Conservation (phyloP, 2,797 vertebrate species). For the Intellagama lesueurii region DNA sequence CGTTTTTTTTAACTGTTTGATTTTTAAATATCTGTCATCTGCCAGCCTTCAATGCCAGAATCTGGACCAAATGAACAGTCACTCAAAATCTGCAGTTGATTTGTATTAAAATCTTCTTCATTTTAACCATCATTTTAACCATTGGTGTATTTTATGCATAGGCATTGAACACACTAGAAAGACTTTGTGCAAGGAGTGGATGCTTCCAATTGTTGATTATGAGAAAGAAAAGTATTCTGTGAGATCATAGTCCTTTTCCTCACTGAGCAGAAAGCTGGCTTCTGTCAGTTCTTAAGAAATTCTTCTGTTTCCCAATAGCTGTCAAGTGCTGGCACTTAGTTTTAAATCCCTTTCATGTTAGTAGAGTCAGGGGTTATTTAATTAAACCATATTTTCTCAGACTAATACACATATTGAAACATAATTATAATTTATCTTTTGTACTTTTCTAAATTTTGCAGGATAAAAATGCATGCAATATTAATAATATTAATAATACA, state of each 20-base stretch:
- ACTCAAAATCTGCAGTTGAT: not conserved
- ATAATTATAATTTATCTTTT: not conserved
- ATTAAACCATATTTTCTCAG: not conserved
- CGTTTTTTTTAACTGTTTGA: conserved; percentile 25
- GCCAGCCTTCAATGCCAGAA: too few species aligned
- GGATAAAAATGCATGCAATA: too few species aligned
- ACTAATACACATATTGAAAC: not conserved
- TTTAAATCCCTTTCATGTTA: not conserved
- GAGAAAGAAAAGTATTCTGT: not conserved
- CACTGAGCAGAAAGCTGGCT: not conserved
- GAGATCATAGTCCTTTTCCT: not conserved
- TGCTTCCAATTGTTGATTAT: not conserved
- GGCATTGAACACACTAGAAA: not conserved
- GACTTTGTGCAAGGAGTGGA: not conserved
- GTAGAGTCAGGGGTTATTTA: too few species aligned
- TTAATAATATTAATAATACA: too few species aligned
- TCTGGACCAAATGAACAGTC: not conserved
- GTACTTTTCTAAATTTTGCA: too few species aligned
- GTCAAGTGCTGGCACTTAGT: too few species aligned
- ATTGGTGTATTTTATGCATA: not conserved
- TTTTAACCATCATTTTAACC: not conserved
- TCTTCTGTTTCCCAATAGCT: not conserved
- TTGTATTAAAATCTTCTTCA: conserved; percentile 28
- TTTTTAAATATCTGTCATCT: not conserved
- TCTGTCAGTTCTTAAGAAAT: not conserved